Base-by-base conservation (phyloP, 64 coral and sea anemone genomes). In the Acropora yongei region DNA sequence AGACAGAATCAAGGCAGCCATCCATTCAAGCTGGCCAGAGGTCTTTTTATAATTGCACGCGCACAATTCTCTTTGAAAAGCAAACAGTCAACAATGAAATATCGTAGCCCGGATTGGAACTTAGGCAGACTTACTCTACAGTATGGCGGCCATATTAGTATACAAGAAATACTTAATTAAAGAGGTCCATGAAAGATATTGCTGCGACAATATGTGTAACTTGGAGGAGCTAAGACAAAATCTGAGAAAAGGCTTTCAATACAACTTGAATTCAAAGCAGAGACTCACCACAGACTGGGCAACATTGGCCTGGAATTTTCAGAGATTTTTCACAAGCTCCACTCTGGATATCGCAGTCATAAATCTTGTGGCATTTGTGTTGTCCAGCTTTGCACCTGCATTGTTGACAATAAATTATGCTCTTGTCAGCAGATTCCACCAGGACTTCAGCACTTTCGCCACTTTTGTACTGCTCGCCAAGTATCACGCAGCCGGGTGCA, bases 371-470 rank as follows among this genome's bases (percentile, higher is more conserved):
- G 17, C 82, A 85, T 1, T 13, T 49, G 44, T 85, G 82, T 71
- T 49, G 69, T 19, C 82, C 82, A 2, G 82, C 61, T 8, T 85
- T 40, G 9, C 82, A 85, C 44, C 44, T 69, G 65, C 82, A 85
- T 57, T 85, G 82, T 45, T 72, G 63, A 13, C 82, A 85, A n/a
- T 71, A 71, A 4, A 85, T 71, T 18, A 65, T 71, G 45, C 41
- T 72, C 44, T 85, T 85, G 17, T 85, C 65, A 69, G 42, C 82
- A 8, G 61, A 72, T 72, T 85, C 44, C 44, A n/a, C 17, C 65
- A 85, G n/a, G 16, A 85, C 82, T n/a, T 85, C 82, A 8, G 82
- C 61, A 20, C 82, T 85, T 18, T 69, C 82, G 30, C 82, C 82
- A 85, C 72, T 17, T 49, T 50, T 48, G 65, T 47, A 85, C 5